Percentiles rank a stretch among this genome's conserved stretches.
These are phyloP conservation scores for Crotalus tigris DNA, from an alignment of 2,113 vertebrate species.

Conservation along the genomic window DNA sequence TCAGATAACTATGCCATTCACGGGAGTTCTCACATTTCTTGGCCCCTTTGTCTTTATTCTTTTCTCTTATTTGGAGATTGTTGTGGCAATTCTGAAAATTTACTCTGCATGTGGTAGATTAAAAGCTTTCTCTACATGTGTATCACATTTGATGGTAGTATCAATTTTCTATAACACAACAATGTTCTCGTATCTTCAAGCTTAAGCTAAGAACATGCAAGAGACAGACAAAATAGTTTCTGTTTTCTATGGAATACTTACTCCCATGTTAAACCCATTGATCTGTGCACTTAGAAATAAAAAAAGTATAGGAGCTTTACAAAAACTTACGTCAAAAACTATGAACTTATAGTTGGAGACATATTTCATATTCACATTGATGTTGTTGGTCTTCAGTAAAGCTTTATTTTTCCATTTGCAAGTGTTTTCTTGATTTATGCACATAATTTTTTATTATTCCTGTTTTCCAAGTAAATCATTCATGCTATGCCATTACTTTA, in stretches of 20 bases:
- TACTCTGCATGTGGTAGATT: slow-evolving; percentile 16
- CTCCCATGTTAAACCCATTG: slow-evolving; percentile 51
- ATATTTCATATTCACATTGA: too few species aligned
- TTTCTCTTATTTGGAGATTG: not conserved
- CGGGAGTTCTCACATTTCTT: not conserved
- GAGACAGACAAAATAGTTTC: slow-evolving; percentile 28
- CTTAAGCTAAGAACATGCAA: slow-evolving; percentile 18
- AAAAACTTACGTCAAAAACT: not conserved
- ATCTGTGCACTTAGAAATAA: slow-evolving; percentile 59
- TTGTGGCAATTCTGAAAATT: slow-evolving; percentile 28
- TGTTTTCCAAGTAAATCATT: too few species aligned
- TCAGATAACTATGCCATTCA: too few species aligned
- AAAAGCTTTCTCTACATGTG: slow-evolving; percentile 56
- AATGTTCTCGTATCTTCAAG: slow-evolving; percentile 45
- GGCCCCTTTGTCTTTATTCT: not conserved
- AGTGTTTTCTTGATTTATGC: too few species aligned
- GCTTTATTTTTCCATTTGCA: too few species aligned
- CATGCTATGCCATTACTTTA: too few species aligned
- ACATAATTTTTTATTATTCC: too few species aligned
- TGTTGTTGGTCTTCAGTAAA: too few species aligned
- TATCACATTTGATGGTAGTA: slow-evolving; percentile 52
- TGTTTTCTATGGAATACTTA: slow-evolving; percentile 43
- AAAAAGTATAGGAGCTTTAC: slow-evolving; percentile 45
- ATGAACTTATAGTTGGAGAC: not conserved
- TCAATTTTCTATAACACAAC: slow-evolving; percentile 48